These are phyloP conservation scores for Oxyruncus cristatus DNA, from an alignment of 2,113 vertebrate species.

Conservation along the genomic window DNA sequence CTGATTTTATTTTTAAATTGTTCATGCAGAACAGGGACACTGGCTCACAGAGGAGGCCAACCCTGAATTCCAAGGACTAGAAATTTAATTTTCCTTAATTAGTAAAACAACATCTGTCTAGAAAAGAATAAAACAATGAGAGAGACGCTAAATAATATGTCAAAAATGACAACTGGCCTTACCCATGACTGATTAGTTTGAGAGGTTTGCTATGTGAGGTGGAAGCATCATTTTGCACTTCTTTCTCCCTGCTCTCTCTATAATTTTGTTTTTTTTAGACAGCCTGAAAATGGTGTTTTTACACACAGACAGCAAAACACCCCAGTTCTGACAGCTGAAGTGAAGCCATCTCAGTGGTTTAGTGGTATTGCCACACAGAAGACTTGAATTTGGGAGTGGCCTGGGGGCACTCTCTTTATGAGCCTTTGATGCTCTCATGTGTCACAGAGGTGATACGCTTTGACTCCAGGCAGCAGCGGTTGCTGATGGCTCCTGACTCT, in stretches of 20 bases:
- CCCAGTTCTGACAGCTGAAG: slow-evolving; percentile 60
- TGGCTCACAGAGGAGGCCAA: slow-evolving; percentile 49
- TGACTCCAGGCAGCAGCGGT: slow-evolving; percentile 5
- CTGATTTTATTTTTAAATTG: slow-evolving; percentile 66
- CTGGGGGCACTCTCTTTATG: slow-evolving; percentile 54
- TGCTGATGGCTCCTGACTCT: slow-evolving; percentile 25
- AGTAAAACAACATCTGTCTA: slow-evolving; percentile 58
- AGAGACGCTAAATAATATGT: slow-evolving; percentile 72
- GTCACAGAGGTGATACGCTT: slow-evolving; percentile 54
- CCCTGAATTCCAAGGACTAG: slow-evolving; percentile 45
- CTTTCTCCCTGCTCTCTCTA: not conserved
- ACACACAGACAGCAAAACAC: slow-evolving; percentile 36
- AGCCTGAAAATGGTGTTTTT: slow-evolving; percentile 60
- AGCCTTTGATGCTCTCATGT: slow-evolving; percentile 57
- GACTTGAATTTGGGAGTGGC: slow-evolving; percentile 57
- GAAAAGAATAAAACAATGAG: slow-evolving; percentile 54
- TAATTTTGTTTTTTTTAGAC: not conserved
- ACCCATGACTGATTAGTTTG: slow-evolving; percentile 72
- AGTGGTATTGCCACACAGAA: slow-evolving; percentile 27
- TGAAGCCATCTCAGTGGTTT: slow-evolving; percentile 34
- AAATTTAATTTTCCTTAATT: slow-evolving; percentile 74
- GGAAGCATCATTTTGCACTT: slow-evolving; percentile 33
- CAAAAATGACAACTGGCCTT: slow-evolving; percentile 74
- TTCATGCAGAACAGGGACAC: slow-evolving; percentile 27
- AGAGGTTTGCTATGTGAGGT: slow-evolving; percentile 65